Evolutionary conservation across 2,888 invertebrate species (phyloP).

Genomic region (Drosophila siamana): DNA sequence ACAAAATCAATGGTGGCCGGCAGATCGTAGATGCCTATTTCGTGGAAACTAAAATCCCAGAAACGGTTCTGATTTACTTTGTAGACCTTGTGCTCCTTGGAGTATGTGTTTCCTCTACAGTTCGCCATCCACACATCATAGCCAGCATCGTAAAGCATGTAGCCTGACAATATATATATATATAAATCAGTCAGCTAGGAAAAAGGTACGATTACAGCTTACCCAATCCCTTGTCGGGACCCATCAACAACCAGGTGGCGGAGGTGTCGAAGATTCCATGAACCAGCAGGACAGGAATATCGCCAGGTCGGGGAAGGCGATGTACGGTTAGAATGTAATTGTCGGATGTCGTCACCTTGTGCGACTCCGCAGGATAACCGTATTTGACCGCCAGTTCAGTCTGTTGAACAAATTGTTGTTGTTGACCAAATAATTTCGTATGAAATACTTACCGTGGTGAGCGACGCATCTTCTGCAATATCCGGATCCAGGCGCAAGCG

Average conservation of each 20-base stretch:
- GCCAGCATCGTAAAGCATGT: conserved; percentile 85
- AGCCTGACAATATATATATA: conserved; percentile 85
- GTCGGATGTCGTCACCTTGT: conserved; percentile 89
- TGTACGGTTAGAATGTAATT: conserved; percentile 91
- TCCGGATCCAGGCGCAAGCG: neutral
- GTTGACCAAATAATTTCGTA: no score
- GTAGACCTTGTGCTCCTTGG: conserved; percentile 84
- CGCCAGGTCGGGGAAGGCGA: conserved; percentile 87
- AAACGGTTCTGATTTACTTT: conserved; percentile 84
- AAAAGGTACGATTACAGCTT: neutral
- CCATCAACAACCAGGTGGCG: conserved; percentile 89
- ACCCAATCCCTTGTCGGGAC: conserved; percentile 86
- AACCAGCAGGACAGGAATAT: conserved; percentile 87
- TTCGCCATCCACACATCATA: conserved; percentile 88
- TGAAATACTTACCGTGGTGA: conserved; percentile 14
- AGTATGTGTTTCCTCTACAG: conserved; percentile 88
- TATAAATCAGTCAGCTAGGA: no score
- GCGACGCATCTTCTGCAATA: conserved; percentile 39
- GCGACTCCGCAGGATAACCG: conserved; percentile 88
- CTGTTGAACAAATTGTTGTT: no score
- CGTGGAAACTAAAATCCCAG: conserved; percentile 89
- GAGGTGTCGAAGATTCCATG: conserved; percentile 91
- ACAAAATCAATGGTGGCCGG: conserved; percentile 92
- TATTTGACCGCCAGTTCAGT: conserved; percentile 84
- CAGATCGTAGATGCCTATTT: conserved; percentile 90